Conservation (phyloP, 2,888 invertebrate genomes). For the Phrixothrix hirtus region DNA sequence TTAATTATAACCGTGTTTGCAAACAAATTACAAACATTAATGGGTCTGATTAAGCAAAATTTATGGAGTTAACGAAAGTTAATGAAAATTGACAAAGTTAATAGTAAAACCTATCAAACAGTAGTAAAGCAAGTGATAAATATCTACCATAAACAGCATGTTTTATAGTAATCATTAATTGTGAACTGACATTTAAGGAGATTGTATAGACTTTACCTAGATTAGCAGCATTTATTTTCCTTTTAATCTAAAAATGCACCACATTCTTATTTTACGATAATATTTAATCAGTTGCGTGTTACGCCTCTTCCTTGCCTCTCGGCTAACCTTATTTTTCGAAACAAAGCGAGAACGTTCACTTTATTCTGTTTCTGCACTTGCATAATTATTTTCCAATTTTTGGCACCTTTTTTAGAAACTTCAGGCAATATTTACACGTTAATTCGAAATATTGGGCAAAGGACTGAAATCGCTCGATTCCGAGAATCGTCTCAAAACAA, state of each 20-base stretch:
- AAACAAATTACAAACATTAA: constrained; percentile 9
- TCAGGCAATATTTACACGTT: neutral
- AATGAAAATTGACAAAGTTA: constrained; percentile 1
- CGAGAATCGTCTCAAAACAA: too few relatives aligned
- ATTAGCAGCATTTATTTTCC: neutral
- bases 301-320: too few relatives aligned
- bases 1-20: too few relatives aligned
- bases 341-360: neutral
- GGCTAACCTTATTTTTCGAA: too few relatives aligned
- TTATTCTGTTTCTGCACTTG: too few relatives aligned
- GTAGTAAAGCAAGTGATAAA: constrained; percentile 3
- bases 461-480: too few relatives aligned
- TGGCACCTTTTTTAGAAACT: neutral
- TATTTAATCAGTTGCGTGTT: too few relatives aligned
- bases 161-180: constrained; percentile 1
- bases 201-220: neutral
- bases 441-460: too few relatives aligned
- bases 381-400: too few relatives aligned
- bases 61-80: neutral
- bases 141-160: constrained; percentile 1
- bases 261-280: neutral
- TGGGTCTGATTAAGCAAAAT: too few relatives aligned
- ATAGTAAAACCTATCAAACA: neutral
- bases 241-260: neutral
- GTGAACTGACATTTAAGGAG: neutral